Base-by-base conservation (phyloP, 2,888 invertebrate species). In the Cremastinae sp. region DNA sequence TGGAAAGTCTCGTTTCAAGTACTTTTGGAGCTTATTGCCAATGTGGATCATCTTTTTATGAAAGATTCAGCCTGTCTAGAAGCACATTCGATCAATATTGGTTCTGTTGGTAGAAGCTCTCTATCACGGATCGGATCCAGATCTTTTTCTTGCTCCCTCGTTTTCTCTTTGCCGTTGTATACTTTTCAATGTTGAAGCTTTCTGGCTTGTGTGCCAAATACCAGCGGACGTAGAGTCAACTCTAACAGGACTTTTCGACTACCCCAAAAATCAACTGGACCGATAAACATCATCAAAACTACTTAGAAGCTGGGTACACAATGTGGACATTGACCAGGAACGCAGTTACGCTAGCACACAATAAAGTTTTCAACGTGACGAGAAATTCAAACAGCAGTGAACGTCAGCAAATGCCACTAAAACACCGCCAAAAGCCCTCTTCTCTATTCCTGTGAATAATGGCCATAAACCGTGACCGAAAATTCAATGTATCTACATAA, bases 31-130 rank as follows among this genome's bases (percentile, higher is more conserved):
- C 74, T 74, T 74, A 70, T 65, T 74, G 64, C 74, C 69, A 74
- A 70, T 74, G 65, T 74, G 74, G 74, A 74, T 74, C 74, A 74
- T 74, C 70, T 74, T 74, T 70, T 64, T 18, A 55, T 16, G 41
- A 59, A 47, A 59, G 53, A 61, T 66, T 66, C 66, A 8, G 1
- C 18, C 47, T 18, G 28, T 56, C 43, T n/a, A n/a, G 41, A 41
- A 56, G 68, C 47, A 53, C 41, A 18, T n/a, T 35, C 9, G 12
- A 53, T 55, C 39, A 20, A 43, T 43, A 55, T 55, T n/a, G 53
- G 35, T 18, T 5, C 12, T 12, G 12, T 12, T 12, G 47, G 16
- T 12, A 12, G 12, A 12, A 12, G n/a, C 45, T 12, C 4, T 14
- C 14, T n/a, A 12, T 45, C 14, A 12, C 12, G 45, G 5, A 12